phyloP scores from a whole-genome alignment of 2,797 vertebrate species.

The Brotula barbata region DNA sequence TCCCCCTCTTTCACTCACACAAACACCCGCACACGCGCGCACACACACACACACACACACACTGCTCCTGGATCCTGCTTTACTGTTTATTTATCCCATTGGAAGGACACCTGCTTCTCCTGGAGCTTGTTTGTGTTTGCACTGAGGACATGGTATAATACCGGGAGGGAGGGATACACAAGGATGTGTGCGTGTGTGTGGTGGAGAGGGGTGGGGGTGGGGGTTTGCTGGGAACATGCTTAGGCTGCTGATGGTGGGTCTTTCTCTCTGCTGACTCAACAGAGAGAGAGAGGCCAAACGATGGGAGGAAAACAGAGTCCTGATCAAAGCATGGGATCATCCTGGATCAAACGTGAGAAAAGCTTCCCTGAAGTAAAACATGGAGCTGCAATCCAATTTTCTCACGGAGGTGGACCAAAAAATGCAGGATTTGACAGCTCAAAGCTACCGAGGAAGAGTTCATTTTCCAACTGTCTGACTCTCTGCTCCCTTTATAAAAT shows the following conservation, averaged over 20 bases:
- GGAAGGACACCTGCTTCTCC: conserved; percentile 72
- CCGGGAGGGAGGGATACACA: conserved; percentile 36
- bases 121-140: conserved; percentile 78
- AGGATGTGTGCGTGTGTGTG: conserved; percentile 6
- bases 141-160: conserved; percentile 66
- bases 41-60: conserved; percentile 31
- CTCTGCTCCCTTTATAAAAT: conserved; percentile 3
- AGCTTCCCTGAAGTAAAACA: not conserved
- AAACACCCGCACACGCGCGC: conserved; percentile 18
- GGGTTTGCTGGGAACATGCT: not conserved
- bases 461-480: no score
- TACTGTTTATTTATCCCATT: conserved; percentile 77
- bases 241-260: conserved; percentile 34
- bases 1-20: conserved; percentile 9
- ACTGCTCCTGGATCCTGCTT: conserved; percentile 72
- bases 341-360: conserved; percentile 18
- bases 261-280: conserved; percentile 52
- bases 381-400: not conserved
- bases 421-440: not conserved
- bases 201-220: conserved; percentile 30
- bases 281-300: conserved; percentile 17
- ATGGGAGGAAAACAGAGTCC: conserved; percentile 28
- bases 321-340: conserved; percentile 26
- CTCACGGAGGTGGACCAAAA: not conserved
- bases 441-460: no score